Evolutionary conservation across 2,888 invertebrate species (phyloP).

Genomic region (Criorhina ranunculi): DNA sequence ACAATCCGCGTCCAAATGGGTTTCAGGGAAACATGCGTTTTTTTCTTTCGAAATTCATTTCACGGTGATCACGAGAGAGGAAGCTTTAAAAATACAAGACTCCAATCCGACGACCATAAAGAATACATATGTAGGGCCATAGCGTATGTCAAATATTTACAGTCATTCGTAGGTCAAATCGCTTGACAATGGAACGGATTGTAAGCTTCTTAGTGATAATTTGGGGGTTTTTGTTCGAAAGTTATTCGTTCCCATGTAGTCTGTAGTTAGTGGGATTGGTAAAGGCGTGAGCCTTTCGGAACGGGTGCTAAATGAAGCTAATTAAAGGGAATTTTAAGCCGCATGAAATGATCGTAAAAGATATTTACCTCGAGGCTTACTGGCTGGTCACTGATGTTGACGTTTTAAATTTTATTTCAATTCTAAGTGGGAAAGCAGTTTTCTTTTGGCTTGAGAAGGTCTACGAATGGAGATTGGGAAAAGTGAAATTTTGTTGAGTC

Average conservation of each 20-base stretch:
- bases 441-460: background rate
- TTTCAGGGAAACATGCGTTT: slow-evolving; percentile 19
- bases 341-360: slow-evolving; percentile 35
- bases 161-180: slow-evolving; percentile 69
- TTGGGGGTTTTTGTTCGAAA: slow-evolving; percentile 17
- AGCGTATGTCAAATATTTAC: slow-evolving; percentile 74
- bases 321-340: slow-evolving; percentile 50
- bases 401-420: background rate
- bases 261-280: slow-evolving; percentile 39
- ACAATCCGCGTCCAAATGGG: slow-evolving; percentile 4
- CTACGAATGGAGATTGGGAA: no score
- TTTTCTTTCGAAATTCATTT: slow-evolving; percentile 44
- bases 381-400: background rate
- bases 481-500: no score
- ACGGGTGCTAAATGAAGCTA: slow-evolving; percentile 69
- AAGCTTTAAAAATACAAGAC: slow-evolving; percentile 20
- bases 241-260: slow-evolving; percentile 36
- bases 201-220: slow-evolving; percentile 59
- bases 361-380: background rate
- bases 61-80: slow-evolving; percentile 55
- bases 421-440: background rate
- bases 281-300: slow-evolving; percentile 6
- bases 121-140: background rate
- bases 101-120: slow-evolving; percentile 13
- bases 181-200: slow-evolving; percentile 54